Percentiles rank a stretch among this genome's conserved stretches.
These are phyloP conservation scores for Pachyuromys duprasi DNA, from an alignment of 2,797 vertebrate genomes.

Conservation along the genomic window DNA sequence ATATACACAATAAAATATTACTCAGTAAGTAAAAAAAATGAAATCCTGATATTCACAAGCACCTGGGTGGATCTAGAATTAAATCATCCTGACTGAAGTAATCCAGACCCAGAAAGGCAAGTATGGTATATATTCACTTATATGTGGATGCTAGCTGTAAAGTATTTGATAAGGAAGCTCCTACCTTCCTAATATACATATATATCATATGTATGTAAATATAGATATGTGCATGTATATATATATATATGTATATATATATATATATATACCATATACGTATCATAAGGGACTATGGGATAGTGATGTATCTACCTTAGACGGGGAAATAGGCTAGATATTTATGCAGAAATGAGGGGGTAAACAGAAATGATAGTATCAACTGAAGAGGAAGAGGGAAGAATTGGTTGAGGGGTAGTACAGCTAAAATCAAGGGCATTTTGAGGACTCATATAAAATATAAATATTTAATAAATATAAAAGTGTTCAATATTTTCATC, in stretches of 20 bases:
- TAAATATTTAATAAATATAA: too few relatives aligned
- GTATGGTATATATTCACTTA: too few relatives aligned
- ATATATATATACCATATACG: background rate
- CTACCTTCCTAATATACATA: too few relatives aligned
- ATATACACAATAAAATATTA: background rate
- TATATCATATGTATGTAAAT: too few relatives aligned
- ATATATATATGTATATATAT: too few relatives aligned
- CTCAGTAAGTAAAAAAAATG: background rate
- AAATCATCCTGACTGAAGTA: too few relatives aligned
- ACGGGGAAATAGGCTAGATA: background rate
- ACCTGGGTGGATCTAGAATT: background rate
- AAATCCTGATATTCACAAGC: background rate
- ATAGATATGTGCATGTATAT: too few relatives aligned
- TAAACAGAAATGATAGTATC: background rate
- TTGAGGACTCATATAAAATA: too few relatives aligned
- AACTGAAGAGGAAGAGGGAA: background rate
- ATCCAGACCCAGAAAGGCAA: too few relatives aligned
- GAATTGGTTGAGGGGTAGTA: background rate
- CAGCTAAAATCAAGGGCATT: background rate
- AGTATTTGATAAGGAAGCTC: too few relatives aligned
- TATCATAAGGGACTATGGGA: background rate
- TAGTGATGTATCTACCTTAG: background rate
- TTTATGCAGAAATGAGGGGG: background rate
- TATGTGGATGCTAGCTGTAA: too few relatives aligned
- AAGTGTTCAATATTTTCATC: too few relatives aligned